Evolutionary conservation across 2,888 invertebrate genomes (phyloP).

Genomic region (Protula sp.): DNA sequence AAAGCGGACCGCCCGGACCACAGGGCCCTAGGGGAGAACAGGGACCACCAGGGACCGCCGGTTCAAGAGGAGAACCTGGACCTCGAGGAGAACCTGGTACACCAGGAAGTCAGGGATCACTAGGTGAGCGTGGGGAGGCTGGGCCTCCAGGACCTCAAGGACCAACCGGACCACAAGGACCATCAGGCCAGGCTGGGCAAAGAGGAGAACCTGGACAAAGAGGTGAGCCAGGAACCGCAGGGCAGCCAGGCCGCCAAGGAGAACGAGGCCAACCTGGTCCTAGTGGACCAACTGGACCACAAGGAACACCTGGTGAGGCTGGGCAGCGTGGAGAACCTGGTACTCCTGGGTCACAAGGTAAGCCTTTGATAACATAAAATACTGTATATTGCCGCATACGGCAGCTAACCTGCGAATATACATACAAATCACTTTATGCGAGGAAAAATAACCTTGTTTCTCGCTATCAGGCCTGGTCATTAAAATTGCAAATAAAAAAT

Average conservation of each 20-base stretch:
- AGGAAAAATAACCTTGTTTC: too few species aligned
- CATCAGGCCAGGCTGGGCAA: conserved; percentile 13
- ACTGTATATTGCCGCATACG: too few species aligned
- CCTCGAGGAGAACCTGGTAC: too few species aligned
- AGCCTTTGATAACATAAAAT: too few species aligned
- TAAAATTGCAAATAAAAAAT: too few species aligned
- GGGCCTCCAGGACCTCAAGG: conserved; percentile 13
- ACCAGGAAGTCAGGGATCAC: conserved; percentile 1
- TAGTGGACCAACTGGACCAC: conserved; percentile 15
- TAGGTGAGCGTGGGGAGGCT: conserved; percentile 8
- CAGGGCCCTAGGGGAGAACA: conserved; percentile 7
- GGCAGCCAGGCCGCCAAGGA: background rate
- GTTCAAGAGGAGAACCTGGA: conserved; percentile 8
- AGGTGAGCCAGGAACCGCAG: conserved; percentile 5
- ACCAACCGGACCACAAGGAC: conserved; percentile 13
- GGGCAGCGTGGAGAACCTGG: conserved; percentile 13
- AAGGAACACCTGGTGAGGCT: conserved; percentile 13
- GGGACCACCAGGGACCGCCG: background rate
- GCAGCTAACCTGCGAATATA: too few species aligned
- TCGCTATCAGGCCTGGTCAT: too few species aligned
- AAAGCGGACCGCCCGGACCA: conserved; percentile 23
- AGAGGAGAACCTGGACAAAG: conserved; percentile 15
- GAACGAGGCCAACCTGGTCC: conserved; percentile 15
- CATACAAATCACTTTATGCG: too few species aligned
- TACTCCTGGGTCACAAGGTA: conserved; percentile 4